A percentile compares a stretch with the other conserved stretches of the same genome.
Conservation (phyloP, 2,113 vertebrate species). For the Arothron firmamentum region DNA sequence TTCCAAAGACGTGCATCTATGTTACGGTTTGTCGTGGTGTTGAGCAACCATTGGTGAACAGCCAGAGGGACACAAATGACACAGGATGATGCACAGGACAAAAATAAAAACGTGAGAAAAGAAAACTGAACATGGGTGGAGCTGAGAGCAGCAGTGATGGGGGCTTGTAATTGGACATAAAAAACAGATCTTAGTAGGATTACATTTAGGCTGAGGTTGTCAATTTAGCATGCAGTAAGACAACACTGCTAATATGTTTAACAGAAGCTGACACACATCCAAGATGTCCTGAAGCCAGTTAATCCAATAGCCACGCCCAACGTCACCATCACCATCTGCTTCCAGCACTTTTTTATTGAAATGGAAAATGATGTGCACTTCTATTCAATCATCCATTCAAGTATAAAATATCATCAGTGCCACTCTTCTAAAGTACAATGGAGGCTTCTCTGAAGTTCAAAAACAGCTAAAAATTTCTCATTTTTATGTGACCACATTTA, state of each 20-base stretch:
- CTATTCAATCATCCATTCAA: too few relatives aligned
- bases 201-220: too few relatives aligned
- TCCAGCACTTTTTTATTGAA: too few relatives aligned
- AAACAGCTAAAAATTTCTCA: background rate
- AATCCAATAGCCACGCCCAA: too few relatives aligned
- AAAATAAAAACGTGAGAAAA: conserved; percentile 62
- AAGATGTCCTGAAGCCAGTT: too few relatives aligned
- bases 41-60: conserved; percentile 51
- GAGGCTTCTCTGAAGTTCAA: background rate
- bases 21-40: conserved; percentile 38
- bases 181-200: too few relatives aligned
- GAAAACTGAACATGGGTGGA: conserved; percentile 36
- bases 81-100: conserved; percentile 40
- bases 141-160: conserved; percentile 5
- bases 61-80: conserved; percentile 37
- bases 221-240: too few relatives aligned
- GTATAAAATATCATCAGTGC: conserved; percentile 10
- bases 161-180: background rate
- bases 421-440: conserved; percentile 15
- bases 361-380: too few relatives aligned
- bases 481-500: background rate
- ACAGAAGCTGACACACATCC: too few relatives aligned
- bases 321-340: too few relatives aligned
- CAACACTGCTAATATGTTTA: too few relatives aligned
- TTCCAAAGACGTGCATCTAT: conserved; percentile 88